Evolutionary conservation across 1,140 invertebrate species (phyloP), one percentile per base, ranked within the genome.

Genomic region (Neelides sp.): DNA sequence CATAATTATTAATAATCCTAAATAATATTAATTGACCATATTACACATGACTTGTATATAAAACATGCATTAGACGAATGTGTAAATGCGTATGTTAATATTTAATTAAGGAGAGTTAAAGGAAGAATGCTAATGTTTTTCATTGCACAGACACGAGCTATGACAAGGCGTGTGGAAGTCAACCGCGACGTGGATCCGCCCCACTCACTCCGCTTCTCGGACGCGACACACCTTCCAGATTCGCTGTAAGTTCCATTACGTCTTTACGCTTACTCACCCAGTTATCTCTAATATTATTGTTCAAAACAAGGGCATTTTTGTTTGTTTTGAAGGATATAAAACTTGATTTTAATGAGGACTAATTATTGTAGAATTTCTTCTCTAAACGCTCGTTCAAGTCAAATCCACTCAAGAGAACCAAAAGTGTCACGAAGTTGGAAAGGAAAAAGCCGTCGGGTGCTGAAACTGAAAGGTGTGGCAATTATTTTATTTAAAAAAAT

Each of bases 361-460:
- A 63, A 54, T 41, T 57, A 36, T 67, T 67, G 3, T 69, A 80
- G 78, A 85, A 82, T 66, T 92, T 92, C 75, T 92, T 92, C 74
- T 85, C 83, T 44, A 90, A 89, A 73, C 75, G 87, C 65, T 84
- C 82, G 51, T 84, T 82, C 70, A 78, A 86, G 65, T 83, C 79
- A 64, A 86, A 87, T 70, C 85, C 85, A 4, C 70, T 91, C 57
- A 92, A 92, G 71, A 75, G 88, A 63, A 91, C 87, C 54, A 90
- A 91, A 68, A 90, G 85, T 62, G 86, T 86, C 53, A 90, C 85
- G 39, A 92, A 91, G 67, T 69, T 92, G 61, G 87, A 91, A 64
- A 73, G 84, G 37, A 84, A 84, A 66, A 71, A 80, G 63, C 37
- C 43, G 17, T 17, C 48, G 46, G 66, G 64, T 53, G 66, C 71